Base-by-base conservation (phyloP, 2,113 vertebrate species). In the Archocentrus centrarchus region DNA sequence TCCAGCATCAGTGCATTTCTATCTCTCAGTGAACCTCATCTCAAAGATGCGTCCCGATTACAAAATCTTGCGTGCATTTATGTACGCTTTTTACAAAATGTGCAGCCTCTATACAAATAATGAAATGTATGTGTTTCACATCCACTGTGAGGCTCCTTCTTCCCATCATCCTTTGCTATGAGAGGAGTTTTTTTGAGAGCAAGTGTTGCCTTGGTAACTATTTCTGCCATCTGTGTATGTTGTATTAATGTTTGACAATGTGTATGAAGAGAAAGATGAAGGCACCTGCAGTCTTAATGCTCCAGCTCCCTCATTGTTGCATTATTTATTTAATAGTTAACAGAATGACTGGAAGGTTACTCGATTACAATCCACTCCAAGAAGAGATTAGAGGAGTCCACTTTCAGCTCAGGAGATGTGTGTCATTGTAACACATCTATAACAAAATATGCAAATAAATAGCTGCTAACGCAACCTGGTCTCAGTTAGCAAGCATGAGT, bases 151-250 rank as follows among this genome's bases (percentile, higher is more conserved):
- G 66, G 58, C 64, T 87, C 17, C 80, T 89, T 61, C 61, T 89
- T 82, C 85, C 76, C 85, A 77, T 86, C 86, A 82, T 89, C 82
- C 60, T 81, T 86, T 81, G 66, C 83, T 85, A 24, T 37, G 50
- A 77, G 83, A 84, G 86, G 77, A 81, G 68, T 35, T 88, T 91
- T 91, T 92, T 92, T 86, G 63, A 85, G 79, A 87, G 79, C 76
- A 86, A 63, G 75, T 59, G 94, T 95, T 95, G 88, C 94, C 92
- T 88, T 93, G 93, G 94, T 86, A 94, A 94, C 93, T 64, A 79
- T 92, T 87, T 80, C 88, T 86, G 84, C 88, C 89, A 93, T 93
- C 89, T 92, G 91, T 90, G 81, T 89, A 66, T 70, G 68, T 89
- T 83, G 60, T 77, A 60, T 50, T 55, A 87, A 76, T 92, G 78